Evolutionary conservation across 2,113 vertebrate species (phyloP), one percentile per base, ranked within the genome.

Genomic region (Pristiophorus japonicus): DNA sequence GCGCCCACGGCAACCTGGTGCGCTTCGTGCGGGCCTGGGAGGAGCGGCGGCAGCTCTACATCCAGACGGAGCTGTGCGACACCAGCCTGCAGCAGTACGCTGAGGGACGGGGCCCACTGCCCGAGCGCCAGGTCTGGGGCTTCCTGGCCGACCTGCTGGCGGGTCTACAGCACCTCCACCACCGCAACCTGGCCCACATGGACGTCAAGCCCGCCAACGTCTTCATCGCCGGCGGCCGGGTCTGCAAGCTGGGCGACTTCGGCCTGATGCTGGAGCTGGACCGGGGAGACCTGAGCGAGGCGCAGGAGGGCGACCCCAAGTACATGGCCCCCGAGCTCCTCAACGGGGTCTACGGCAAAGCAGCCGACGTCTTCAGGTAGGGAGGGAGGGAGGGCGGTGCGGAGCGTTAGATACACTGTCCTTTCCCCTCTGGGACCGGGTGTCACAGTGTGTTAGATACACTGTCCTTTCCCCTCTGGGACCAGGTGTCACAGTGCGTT

Each of bases 271-370:
- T 98, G 55, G 97, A 98, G 96, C 66, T 95, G 65, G 96, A 67
- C 1, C 66, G 66, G 30, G 65, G 16, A 5, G 95, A 95, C 10
- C 97, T 96, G 78, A 97, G 97, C 0, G 97, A 98, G 16, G 95
- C 95, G n/a, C 98, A 98, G 96, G 98, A 99, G 96, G 98, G 98
- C 27, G 98, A 99, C 96, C 98, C 98, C 4, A 97, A 98, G 62
- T 99, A 99, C 96, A 98, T 99, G 98, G 98, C 98, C 1, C 98
- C 98, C 0, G 98, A 99, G 96, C 97, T 99, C 95, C 97, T 99
- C 34, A 96, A 96, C 34, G 98, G 98, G 7, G 96, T 97, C 93
- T 99, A 98, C 0, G 97, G 98, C 70, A 97, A 97, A 6, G 98
- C 98, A 1, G 98, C 98, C 0, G 98, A 99, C 10, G 96, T 99